These are phyloP conservation scores for Phyllostomus hastatus DNA, from an alignment of 2,113 vertebrate genomes.

Conservation along the genomic window DNA sequence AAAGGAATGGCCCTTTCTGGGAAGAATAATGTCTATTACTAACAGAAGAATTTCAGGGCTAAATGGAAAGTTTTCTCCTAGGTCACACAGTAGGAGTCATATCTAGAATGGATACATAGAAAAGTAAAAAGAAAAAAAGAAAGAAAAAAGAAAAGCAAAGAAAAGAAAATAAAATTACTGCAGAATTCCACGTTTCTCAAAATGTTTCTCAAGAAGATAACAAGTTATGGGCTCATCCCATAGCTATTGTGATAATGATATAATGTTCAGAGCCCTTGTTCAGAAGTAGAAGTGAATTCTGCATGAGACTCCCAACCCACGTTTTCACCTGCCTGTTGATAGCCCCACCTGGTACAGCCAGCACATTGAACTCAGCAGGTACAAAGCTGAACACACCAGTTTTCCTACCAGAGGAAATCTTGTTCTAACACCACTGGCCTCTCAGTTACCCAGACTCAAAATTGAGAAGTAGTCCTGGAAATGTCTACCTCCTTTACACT, in stretches of 20 bases:
- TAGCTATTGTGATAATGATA: not conserved
- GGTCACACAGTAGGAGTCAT: not conserved
- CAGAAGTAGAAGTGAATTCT: not conserved
- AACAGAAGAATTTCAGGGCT: not conserved
- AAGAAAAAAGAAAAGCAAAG: not conserved
- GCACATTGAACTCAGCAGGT: not conserved
- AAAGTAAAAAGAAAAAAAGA: not conserved
- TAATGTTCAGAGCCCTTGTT: not conserved
- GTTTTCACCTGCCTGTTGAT: accelerated
- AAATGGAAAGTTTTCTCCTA: not conserved
- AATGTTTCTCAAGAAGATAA: not conserved
- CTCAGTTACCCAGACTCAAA: not conserved
- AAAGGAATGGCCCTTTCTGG: not conserved
- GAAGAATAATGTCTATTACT: not conserved
- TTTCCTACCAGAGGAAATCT: not conserved
- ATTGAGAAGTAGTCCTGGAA: not conserved
- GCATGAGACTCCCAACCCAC: not conserved
- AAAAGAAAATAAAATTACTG: not conserved
- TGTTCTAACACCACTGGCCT: not conserved
- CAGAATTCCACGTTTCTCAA: not conserved
- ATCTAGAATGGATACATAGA: not conserved
- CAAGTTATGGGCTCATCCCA: not conserved
- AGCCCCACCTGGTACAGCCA: no score
- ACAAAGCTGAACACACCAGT: not conserved
- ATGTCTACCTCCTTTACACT: not conserved